Percentiles rank a stretch among this genome's conserved stretches.
Conservation (phyloP, 2,113 vertebrate species). For the Dascyllus trimaculatus region DNA sequence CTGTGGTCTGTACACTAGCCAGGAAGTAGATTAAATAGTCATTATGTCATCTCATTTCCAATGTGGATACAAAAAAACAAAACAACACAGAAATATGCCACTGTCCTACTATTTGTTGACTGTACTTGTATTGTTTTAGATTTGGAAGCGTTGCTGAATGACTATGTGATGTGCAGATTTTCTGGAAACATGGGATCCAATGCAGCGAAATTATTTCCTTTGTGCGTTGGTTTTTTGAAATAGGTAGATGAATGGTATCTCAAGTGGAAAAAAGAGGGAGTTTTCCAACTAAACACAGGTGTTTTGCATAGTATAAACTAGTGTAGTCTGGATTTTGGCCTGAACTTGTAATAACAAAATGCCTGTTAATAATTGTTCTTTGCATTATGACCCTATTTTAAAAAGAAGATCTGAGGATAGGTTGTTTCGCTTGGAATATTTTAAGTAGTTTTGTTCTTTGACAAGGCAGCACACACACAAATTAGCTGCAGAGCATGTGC, state of each 20-base stretch:
- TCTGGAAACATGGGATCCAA: slow-evolving; percentile 75
- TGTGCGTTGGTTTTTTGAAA: background rate
- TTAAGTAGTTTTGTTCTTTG: background rate
- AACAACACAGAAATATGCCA: slow-evolving; percentile 32
- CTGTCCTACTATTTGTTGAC: slow-evolving; percentile 43
- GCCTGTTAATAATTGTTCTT: background rate
- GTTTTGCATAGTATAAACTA: background rate
- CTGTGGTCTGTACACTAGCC: background rate
- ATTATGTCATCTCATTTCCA: slow-evolving; percentile 23
- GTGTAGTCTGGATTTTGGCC: background rate
- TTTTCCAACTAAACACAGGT: background rate
- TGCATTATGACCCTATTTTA: background rate
- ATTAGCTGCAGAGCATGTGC: slow-evolving; percentile 24
- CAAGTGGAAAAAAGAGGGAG: background rate
- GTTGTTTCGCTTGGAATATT: background rate
- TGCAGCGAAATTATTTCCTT: slow-evolving; percentile 62
- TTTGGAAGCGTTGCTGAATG: slow-evolving; percentile 20
- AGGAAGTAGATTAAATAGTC: background rate
- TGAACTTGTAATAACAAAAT: background rate
- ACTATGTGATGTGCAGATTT: slow-evolving; percentile 32
- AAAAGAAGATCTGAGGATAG: background rate
- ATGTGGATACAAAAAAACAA: slow-evolving; percentile 11
- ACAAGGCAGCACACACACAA: background rate
- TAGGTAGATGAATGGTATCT: background rate
- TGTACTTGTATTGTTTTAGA: slow-evolving; percentile 4